Base-by-base conservation (phyloP, 1,140 invertebrate species). In the Drosophila bipectinata region DNA sequence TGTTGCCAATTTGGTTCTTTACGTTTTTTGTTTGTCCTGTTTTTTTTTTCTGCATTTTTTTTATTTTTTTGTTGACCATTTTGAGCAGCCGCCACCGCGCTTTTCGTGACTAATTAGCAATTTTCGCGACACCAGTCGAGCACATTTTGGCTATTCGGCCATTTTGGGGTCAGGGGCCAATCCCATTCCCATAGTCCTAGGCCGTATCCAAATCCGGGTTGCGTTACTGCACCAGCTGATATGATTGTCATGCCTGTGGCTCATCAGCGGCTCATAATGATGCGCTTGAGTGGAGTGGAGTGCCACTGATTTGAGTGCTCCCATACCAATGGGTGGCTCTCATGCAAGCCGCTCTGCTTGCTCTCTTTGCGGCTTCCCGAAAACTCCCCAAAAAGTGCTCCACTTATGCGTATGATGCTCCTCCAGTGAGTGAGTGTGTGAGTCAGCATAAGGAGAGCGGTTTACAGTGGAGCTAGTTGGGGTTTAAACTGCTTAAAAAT, bases 91-190 rank as follows among this genome's bases (percentile, higher is more conserved):
- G 64, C 49, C 67, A 49, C 53, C 37, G 61, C 37, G 64, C 61
- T 54, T 79, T 83, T 83, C 79, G 79, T 85, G 82, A 85, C 82
- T 85, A 85, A 85, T 85, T 85, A 85, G 75, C 82, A 57, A 82
- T 72, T 64, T 79, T 83, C 56, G 73, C 82, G 64, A 78, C 82
- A 81, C 56, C 52, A 59, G 53, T 60, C 9, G 54, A 45, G 55
- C 45, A 39, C 63, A 68, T 49, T 64, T 59, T 48, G 21, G 37
- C 15, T 6, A 3, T 21, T 47, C 7, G 41, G 41, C 18, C 58
- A 14, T 47, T 72, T 72, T 12, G 67, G 49, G 37, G 71, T 63
- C 71, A 74, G 48, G 54, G 60, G 60, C 26, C 32, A 67, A 45
- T 3, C 47, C 34, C 61, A 59, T 32, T n/a, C 44, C 60, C 18